Conservation (phyloP, 2,113 vertebrate species). For the Mesoclemmys tuberculata region DNA sequence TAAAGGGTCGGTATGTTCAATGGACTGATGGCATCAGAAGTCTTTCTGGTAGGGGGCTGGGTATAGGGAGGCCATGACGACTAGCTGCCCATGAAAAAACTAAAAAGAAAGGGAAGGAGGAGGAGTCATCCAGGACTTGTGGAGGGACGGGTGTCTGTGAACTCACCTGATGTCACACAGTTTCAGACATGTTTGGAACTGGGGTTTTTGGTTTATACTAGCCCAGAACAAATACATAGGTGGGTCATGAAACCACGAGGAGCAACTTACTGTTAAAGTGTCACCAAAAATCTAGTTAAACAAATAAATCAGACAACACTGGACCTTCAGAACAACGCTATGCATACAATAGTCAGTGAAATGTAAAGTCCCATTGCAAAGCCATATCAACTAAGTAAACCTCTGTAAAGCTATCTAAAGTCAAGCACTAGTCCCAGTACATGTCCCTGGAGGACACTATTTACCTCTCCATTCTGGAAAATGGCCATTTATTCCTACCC, state of each 20-base stretch:
- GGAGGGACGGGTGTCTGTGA: not conserved
- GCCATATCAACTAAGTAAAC: not conserved
- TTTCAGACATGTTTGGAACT: not conserved
- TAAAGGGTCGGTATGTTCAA: not conserved
- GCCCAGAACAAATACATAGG: not conserved
- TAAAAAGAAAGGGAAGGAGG: not conserved
- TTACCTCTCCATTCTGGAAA: too few species aligned
- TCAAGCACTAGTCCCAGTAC: too few species aligned
- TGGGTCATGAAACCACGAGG: not conserved
- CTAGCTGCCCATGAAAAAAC: not conserved
- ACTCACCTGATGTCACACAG: fast-evolving
- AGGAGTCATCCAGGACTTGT: not conserved
- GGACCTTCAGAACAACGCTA: not conserved
- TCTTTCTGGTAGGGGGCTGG: not conserved
- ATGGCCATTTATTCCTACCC: too few species aligned
- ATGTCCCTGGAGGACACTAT: too few species aligned
- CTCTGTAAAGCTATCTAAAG: not conserved
- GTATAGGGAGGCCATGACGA: not conserved
- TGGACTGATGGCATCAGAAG: not conserved
- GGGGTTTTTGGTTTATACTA: not conserved
- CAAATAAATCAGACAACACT: not conserved
- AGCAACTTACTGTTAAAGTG: fast-evolving
- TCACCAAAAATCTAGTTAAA: not conserved
- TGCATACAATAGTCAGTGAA: not conserved
- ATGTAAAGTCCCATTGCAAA: not conserved